Percentiles rank a stretch among this genome's conserved stretches.
phyloP scores from a whole-genome alignment of 1,140 invertebrate species.

The Lepidurus arcticus region DNA sequence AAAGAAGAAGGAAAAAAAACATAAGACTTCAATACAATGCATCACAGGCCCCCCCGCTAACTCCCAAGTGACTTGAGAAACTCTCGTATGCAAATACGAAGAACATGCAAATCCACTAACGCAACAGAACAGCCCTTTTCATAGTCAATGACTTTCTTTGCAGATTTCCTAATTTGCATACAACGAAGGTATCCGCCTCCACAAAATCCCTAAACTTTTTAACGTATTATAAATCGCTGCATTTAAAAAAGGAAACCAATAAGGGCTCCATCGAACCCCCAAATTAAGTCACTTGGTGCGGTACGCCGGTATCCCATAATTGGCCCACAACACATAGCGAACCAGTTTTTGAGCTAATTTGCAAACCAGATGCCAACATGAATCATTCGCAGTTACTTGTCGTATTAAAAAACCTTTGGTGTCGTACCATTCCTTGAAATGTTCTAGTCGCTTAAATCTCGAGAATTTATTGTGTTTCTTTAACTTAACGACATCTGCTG shows the following conservation, averaged over 20 bases:
- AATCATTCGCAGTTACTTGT: too few relatives aligned
- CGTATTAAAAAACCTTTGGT: too few relatives aligned
- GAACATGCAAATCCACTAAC: neutral
- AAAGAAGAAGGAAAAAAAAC: neutral
- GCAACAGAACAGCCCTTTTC: neutral
- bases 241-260: neutral
- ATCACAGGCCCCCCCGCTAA: constrained; percentile 9
- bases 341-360: neutral
- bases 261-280: neutral
- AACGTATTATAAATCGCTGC: neutral
- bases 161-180: constrained; percentile 4
- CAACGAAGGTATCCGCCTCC: neutral
- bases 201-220: neutral
- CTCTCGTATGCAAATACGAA: constrained; percentile 12
- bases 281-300: neutral
- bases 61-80: constrained; percentile 11
- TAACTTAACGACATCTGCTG: too few relatives aligned
- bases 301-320: neutral
- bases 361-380: neutral
- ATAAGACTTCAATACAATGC: neutral
- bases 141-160: constrained; percentile 14
- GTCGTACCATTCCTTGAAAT: too few relatives aligned
- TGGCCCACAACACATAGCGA: neutral
- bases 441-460: too few relatives aligned
- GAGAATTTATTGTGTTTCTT: too few relatives aligned